phyloP scores from a whole-genome alignment of 2,888 invertebrate genomes.

The Sinhomidia bicolor region DNA sequence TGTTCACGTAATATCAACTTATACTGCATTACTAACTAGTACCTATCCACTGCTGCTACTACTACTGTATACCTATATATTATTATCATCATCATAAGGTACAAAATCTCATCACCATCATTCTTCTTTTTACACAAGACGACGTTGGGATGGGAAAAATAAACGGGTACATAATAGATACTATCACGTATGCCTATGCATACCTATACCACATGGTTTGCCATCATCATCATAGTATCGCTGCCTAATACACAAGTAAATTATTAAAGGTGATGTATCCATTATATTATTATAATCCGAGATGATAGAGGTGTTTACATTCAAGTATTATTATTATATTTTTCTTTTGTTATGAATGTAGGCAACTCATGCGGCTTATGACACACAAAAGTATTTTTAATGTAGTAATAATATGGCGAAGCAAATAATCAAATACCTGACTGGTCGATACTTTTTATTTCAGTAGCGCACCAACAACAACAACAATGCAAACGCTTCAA shows the following conservation, averaged over 20 bases:
- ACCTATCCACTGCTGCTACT: too few relatives aligned
- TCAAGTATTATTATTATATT: too few relatives aligned
- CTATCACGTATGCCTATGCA: too few relatives aligned
- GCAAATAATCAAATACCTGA: not conserved
- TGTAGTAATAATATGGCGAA: not conserved
- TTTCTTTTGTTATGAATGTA: slow-evolving; percentile 8
- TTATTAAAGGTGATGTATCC: not conserved
- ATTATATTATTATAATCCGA: not conserved
- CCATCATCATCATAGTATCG: not conserved
- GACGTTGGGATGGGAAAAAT: slow-evolving; percentile 30
- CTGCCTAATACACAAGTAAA: not conserved
- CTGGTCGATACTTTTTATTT: not conserved
- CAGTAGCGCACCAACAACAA: slow-evolving; percentile 1
- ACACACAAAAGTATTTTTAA: slow-evolving; percentile 31
- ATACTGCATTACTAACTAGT: too few relatives aligned
- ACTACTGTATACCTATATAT: too few relatives aligned
- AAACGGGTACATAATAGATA: slow-evolving; percentile 33
- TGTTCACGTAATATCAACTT: not conserved
- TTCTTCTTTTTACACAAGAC: slow-evolving; percentile 32
- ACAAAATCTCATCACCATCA: slow-evolving; percentile 20
- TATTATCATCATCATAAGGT: too few relatives aligned
- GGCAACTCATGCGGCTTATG: slow-evolving; percentile 34
- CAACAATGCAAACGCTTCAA: not conserved
- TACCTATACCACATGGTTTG: not conserved
- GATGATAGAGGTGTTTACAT: slow-evolving; percentile 11